Evolutionary conservation across 2,797 vertebrate species (phyloP).

Genomic region (Tinamus major): DNA sequence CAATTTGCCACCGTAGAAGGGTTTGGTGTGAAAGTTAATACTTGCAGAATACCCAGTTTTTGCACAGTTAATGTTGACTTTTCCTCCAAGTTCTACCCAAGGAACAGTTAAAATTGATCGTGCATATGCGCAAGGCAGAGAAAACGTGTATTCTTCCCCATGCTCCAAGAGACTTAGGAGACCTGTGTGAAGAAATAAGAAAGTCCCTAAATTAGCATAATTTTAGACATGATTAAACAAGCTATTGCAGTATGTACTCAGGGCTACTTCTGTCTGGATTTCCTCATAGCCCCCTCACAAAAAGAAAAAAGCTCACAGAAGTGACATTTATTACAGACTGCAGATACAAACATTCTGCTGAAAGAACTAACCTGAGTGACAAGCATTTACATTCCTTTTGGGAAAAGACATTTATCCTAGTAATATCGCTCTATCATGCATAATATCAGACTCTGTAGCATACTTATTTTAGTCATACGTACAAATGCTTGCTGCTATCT

Average conservation of each 20-base stretch:
- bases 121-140: constrained; percentile 94
- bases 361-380: neutral
- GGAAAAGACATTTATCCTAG: neutral
- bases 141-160: constrained; percentile 95
- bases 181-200: constrained; percentile 79
- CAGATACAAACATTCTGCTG: neutral
- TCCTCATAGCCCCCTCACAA: neutral
- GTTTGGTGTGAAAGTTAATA: constrained; percentile 98
- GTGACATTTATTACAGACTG: neutral
- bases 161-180: constrained; percentile 91
- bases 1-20: constrained; percentile 96
- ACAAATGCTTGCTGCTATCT: neutral
- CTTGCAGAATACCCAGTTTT: constrained; percentile 95
- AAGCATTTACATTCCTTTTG: neutral
- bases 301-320: neutral
- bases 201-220: neutral
- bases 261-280: neutral
- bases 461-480: neutral
- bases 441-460: neutral
- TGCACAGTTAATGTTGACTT: constrained; percentile 91
- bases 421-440: neutral
- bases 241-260: neutral
- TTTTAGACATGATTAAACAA: neutral
- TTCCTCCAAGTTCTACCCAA: constrained; percentile 98
- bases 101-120: constrained; percentile 98